Conservation (phyloP, 1,140 invertebrate genomes). For the Mactra quadrangularis region DNA sequence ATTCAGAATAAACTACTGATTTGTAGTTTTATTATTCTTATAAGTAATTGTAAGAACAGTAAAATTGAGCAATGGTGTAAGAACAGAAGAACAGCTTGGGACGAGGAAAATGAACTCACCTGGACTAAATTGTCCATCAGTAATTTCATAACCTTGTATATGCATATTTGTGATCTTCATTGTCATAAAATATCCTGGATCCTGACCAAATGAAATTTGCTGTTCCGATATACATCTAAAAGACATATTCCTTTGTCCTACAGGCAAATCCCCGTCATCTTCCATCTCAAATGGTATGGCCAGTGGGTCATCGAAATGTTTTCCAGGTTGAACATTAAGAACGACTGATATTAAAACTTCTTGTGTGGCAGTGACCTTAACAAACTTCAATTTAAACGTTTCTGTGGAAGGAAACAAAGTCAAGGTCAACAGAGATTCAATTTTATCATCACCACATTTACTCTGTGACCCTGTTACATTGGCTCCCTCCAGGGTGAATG, state of each 20-base stretch:
- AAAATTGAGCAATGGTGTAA: no score
- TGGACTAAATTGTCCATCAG: neutral
- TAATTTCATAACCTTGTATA: neutral
- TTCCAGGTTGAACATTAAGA: neutral
- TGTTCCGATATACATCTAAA: neutral
- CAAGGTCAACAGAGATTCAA: neutral
- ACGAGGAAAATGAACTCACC: no score
- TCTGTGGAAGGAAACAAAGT: neutral
- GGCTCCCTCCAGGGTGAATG: neutral
- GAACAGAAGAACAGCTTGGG: no score
- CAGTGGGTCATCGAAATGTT: neutral
- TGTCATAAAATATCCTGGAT: conserved; percentile 1
- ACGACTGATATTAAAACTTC: neutral
- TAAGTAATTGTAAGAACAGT: no score
- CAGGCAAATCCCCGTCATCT: neutral
- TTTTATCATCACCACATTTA: neutral
- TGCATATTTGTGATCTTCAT: neutral
- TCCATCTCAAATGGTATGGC: neutral
- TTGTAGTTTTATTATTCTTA: no score
- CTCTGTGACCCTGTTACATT: neutral
- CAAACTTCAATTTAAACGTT: neutral
- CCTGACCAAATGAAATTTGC: neutral
- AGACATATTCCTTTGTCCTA: neutral
- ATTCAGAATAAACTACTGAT: no score
- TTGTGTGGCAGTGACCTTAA: neutral